These are phyloP conservation scores for Aplidium turbinatum DNA, from an alignment of 23 tunicate species.

Conservation along the genomic window DNA sequence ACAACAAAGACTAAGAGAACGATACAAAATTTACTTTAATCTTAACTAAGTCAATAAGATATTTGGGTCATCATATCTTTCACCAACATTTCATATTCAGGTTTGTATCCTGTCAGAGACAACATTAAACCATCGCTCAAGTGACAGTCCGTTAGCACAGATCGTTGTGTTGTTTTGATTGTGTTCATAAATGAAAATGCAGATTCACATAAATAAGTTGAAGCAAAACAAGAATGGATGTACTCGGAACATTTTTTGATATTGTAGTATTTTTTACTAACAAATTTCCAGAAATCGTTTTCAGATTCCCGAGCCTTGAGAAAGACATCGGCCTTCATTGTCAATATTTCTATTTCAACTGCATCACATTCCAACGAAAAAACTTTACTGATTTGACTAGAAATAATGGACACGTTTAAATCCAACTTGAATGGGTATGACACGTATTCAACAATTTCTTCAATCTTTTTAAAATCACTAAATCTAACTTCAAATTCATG, in stretches of 20 bases:
- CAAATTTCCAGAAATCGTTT: slow-evolving; percentile 5
- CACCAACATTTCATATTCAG: too few species aligned
- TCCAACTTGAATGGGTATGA: slow-evolving; percentile 44
- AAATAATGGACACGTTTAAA: slow-evolving; percentile 34
- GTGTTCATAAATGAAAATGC: too few species aligned
- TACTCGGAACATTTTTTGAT: slow-evolving; percentile 21
- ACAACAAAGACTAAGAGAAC: too few species aligned
- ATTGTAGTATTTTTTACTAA: slow-evolving; percentile 2
- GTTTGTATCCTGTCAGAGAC: too few species aligned
- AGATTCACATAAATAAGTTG: too few species aligned
- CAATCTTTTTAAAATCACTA: slow-evolving; percentile 30
- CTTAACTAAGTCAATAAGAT: too few species aligned
- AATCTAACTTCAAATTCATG: slow-evolving; percentile 29
- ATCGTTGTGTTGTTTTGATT: too few species aligned
- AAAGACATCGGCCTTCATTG: slow-evolving; percentile 38
- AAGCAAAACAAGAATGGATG: slow-evolving; percentile 24
- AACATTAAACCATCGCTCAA: too few species aligned
- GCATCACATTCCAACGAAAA: slow-evolving; percentile 32
- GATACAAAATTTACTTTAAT: too few species aligned
- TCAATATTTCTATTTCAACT: slow-evolving; percentile 40
- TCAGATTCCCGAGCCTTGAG: slow-evolving; percentile 28
- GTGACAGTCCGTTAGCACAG: too few species aligned
- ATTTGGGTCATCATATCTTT: too few species aligned
- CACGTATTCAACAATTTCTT: slow-evolving; percentile 34
- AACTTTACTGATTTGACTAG: slow-evolving; percentile 32